Base-by-base conservation (phyloP, 1,140 invertebrate genomes). In the Carcinoscorpius rotundicauda region DNA sequence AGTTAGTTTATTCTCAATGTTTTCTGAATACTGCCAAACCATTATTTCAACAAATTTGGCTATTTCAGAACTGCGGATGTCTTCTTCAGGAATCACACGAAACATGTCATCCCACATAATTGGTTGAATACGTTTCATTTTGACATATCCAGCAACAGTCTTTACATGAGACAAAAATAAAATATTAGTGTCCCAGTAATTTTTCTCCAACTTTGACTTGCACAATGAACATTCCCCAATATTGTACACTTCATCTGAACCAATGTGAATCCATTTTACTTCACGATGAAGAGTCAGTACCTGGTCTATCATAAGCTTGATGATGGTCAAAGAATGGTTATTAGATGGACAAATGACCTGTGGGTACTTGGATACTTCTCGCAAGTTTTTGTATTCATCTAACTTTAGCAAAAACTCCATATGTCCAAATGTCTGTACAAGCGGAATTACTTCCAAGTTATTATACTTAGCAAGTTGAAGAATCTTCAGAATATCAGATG, bases 21-120 rank as follows among this genome's bases (percentile, higher is more conserved):
- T 64, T 6, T 67, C 68, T 3, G 62, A 51, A 65, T 68, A 68
- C 11, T 68, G 63, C 66, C 66, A 68, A 55, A 62, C 68, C 73
- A 75, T 73, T 49, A 72, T 64, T 63, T 74, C 73, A n/a, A 74
- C 74, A 57, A 73, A 61, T 51, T 73, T 67, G 58, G 62, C 65
- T 51, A 74, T 64, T 49, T 68, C 67, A 60, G 70, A 74, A 70
- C 70, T 75, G 72, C 72, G 66, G 52, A 78, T 70, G 51, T 68
- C 64, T 6, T 69, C 66, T 53, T 69, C 69, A 63, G 69, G 61
- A 52, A 78, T 69, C 50, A 77, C 71, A 50, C 81, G 71, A 66
- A 83, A 78, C 79, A 84, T 83, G 71, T 84, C 83, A 73, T 84
- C 82, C 83, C 83, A 84, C 73, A 83, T 81, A 10, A 84, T 73